A percentile compares a stretch with the other conserved stretches of the same genome.
Conservation (phyloP, 2,888 invertebrate species). For the Himalopsyche kuldschensis region DNA sequence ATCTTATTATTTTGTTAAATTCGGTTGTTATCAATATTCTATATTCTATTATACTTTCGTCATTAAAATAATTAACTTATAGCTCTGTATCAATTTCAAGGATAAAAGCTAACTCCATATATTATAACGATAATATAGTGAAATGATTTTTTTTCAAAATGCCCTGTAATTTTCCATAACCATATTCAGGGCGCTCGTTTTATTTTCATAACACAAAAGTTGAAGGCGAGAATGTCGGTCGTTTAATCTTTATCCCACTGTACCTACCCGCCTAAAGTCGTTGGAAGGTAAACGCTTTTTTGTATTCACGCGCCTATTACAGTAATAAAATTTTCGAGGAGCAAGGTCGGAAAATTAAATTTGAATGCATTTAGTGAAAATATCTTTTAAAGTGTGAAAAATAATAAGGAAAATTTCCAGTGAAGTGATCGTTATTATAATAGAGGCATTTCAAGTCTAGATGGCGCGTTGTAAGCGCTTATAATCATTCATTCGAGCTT, state of each 20-base stretch:
- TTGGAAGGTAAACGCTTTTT: background rate
- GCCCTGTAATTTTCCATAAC: background rate
- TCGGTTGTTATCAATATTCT: no score
- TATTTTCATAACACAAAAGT: background rate
- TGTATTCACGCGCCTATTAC: background rate
- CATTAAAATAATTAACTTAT: no score
- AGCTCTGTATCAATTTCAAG: no score
- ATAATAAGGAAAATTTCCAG: background rate
- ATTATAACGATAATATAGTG: no score
- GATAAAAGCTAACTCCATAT: no score
- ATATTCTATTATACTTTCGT: no score
- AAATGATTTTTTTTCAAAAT: background rate
- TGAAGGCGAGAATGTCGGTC: background rate
- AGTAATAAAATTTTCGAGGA: background rate
- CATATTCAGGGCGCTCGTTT: background rate
- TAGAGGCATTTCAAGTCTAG: background rate
- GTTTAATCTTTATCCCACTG: background rate
- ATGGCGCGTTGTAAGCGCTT: background rate
- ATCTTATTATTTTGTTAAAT: no score
- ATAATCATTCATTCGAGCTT: background rate
- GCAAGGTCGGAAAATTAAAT: conserved; percentile 1
- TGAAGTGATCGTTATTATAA: background rate
- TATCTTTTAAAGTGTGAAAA: background rate
- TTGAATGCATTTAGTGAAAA: background rate
- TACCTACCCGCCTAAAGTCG: background rate